Evolutionary conservation across 2,797 vertebrate species (phyloP).

Genomic region (Chaunax sp.): DNA sequence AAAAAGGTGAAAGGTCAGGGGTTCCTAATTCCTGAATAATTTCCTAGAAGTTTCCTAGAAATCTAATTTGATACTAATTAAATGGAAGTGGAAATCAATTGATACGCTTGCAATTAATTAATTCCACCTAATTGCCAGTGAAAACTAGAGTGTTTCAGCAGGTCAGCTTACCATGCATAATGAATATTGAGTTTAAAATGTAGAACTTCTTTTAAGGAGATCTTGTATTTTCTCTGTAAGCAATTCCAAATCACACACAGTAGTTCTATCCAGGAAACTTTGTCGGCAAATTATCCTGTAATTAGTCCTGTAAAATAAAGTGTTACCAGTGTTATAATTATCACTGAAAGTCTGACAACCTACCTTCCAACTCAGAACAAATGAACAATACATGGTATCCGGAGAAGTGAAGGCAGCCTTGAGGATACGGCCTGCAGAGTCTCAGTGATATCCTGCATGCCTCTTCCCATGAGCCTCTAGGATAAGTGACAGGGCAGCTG

Average conservation of each 20-base stretch:
- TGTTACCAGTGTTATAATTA: not conserved
- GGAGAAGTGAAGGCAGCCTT: not conserved
- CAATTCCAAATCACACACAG: not conserved
- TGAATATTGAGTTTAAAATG: not conserved
- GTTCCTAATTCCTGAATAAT: not conserved
- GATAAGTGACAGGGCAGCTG: slow-evolving; percentile 42
- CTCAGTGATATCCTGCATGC: slow-evolving; percentile 11
- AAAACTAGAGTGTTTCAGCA: not conserved
- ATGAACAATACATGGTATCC: not conserved
- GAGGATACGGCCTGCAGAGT: not conserved
- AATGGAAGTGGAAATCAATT: slow-evolving; percentile 16
- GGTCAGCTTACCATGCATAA: not conserved
- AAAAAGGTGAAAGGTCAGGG: too few species aligned
- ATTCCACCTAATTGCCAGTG: slow-evolving; percentile 4
- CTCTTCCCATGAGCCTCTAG: slow-evolving; percentile 36
- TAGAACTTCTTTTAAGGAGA: not conserved
- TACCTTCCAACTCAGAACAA: not conserved
- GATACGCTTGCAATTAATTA: not conserved
- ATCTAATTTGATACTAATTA: slow-evolving; percentile 2
- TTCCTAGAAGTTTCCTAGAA: slow-evolving; percentile 1
- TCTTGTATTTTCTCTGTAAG: not conserved
- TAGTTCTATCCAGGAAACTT: not conserved
- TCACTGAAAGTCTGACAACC: not conserved
- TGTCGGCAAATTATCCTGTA: too few species aligned
- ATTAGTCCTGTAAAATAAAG: not conserved